Percentiles rank a stretch among this genome's conserved stretches.
phyloP scores from a whole-genome alignment of 2,888 invertebrate species.

The Hymenopus coronatus region DNA sequence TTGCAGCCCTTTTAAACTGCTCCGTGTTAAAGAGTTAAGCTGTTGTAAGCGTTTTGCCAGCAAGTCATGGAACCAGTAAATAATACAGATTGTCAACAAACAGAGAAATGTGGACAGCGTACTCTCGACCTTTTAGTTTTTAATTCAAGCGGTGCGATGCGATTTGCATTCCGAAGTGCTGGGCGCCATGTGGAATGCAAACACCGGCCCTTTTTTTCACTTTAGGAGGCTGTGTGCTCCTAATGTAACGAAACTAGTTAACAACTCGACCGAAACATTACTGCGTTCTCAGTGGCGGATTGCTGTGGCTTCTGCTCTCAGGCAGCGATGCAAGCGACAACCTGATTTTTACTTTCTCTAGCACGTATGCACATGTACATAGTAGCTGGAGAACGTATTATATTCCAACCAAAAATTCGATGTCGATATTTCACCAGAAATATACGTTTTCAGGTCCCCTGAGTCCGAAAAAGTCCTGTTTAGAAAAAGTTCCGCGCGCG shows the following conservation, averaged over 20 bases:
- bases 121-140: background rate
- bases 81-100: background rate
- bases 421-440: too few relatives aligned
- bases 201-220: background rate
- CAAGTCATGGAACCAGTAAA: background rate
- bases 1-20: background rate
- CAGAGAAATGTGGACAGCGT: background rate
- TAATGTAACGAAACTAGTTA: background rate
- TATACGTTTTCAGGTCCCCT: too few relatives aligned
- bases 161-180: background rate
- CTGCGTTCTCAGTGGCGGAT: background rate
- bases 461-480: too few relatives aligned
- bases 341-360: too few relatives aligned
- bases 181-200: background rate
- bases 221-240: background rate
- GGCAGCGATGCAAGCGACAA: background rate
- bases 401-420: too few relatives aligned
- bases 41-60: background rate
- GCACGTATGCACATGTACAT: too few relatives aligned
- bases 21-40: background rate
- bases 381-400: too few relatives aligned
- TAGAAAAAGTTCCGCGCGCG: too few relatives aligned
- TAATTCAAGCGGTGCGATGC: background rate
- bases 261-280: background rate
- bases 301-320: background rate